Conservation (phyloP, 2,797 vertebrate genomes). For the Macropodus opercularis region DNA sequence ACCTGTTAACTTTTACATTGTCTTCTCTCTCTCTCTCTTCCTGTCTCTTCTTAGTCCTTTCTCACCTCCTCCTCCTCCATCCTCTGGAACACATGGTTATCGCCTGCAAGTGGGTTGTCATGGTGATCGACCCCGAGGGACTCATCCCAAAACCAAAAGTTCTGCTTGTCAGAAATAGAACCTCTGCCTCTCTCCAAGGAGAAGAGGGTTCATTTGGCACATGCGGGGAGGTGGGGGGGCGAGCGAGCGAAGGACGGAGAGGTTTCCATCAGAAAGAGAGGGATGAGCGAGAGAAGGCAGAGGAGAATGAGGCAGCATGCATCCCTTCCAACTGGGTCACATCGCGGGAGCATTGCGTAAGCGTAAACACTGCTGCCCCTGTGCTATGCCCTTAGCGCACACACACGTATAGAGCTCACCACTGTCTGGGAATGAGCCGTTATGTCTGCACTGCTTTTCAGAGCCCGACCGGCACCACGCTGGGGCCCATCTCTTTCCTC, state of each 20-base stretch:
- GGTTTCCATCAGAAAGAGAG: constrained; percentile 2
- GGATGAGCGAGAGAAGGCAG: constrained; percentile 27
- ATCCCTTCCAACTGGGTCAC: constrained; percentile 82
- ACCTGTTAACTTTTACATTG: constrained; percentile 42
- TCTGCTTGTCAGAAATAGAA: constrained; percentile 76
- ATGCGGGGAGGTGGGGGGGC: constrained; percentile 6
- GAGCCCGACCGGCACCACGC: constrained; percentile 20
- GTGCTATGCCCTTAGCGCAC: constrained; percentile 66
- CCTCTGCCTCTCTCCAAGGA: constrained; percentile 47
- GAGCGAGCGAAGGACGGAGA: not conserved
- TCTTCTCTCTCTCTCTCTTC: constrained; percentile 13
- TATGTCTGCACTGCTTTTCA: constrained; percentile 36
- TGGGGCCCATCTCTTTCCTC: constrained; percentile 24
- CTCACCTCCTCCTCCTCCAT: constrained; percentile 39
- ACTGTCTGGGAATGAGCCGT: constrained; percentile 49
- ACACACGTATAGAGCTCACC: constrained; percentile 28
- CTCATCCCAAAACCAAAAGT: constrained; percentile 82
- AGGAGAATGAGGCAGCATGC: constrained; percentile 62
- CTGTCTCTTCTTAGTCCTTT: constrained; percentile 22
- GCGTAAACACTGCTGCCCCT: constrained; percentile 79
- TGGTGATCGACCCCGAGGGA: constrained; percentile 78
- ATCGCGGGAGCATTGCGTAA: constrained; percentile 80
- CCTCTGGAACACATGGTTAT: constrained; percentile 73
- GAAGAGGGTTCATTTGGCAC: constrained; percentile 53
- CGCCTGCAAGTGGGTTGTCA: constrained; percentile 79